Base-by-base conservation (phyloP, 2,797 vertebrate species). In the Limosa lapponica region DNA sequence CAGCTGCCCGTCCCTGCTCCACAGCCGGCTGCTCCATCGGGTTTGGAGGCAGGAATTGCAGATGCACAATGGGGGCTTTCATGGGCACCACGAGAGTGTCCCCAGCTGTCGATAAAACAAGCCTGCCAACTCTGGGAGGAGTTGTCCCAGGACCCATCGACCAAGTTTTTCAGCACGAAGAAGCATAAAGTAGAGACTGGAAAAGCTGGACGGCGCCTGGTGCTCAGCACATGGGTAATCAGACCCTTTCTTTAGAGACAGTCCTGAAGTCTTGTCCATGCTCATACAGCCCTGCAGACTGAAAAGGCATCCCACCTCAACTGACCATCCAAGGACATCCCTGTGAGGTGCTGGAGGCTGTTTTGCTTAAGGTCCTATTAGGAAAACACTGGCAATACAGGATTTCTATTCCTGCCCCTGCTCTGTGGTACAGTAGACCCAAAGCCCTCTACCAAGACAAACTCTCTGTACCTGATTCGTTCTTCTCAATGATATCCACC, bases 401-500 rank as follows among this genome's bases (percentile, higher is more conserved):
- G 27, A 34, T 16, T 51, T 66, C 32, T 78, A 17, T 23, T 83
- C 61, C 62, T 54, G 58, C 37, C 52, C 36, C 27, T 93, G 52
- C 84, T 84, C 81, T 81, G 65, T 0, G 0, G 28, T 1, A 3
- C 58, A 19, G 30, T 18, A n/a, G 37, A 81, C 44, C 25, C 11
- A 0, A 61, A 61, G 8, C 13, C 43, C 52, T 75, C 57, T 22
- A 58, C 59, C 58, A 52, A 88, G 70, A 44, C 75, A 67, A 16
- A 81, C 57, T 88, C n/a, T 70, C 71, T 96, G 97, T 97, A 99
- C 99, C 99, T 61, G 99, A 99, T 97, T 99, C 99, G 6, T 99
- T 99, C 98, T 99, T 99, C 98, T 99, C 99, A 62, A 99, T 99
- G 98, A 99, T 99, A 94, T 99, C 99, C 97, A 99, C 99, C 94